phyloP scores from a whole-genome alignment of 2,113 vertebrate species.

The Anser brachyrhynchus region DNA sequence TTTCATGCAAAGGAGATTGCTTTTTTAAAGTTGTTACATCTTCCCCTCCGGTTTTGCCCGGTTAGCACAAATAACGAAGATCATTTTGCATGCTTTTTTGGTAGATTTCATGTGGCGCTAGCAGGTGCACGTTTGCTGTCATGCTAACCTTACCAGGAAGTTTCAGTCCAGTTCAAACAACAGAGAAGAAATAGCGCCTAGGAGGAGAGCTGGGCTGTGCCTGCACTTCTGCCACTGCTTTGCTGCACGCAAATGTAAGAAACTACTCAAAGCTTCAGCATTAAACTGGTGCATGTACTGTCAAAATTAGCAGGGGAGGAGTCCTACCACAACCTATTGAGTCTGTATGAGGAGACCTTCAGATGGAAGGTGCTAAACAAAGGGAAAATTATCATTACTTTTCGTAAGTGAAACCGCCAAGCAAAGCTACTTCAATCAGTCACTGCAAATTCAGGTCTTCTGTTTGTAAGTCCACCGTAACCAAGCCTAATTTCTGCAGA shows the following conservation, averaged over 20 bases:
- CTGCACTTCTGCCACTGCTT: not conserved
- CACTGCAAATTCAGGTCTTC: not conserved
- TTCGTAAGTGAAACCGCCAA: not conserved
- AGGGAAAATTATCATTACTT: slow-evolving; percentile 2
- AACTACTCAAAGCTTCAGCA: not conserved
- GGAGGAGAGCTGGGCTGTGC: not conserved
- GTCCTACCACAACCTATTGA: not conserved
- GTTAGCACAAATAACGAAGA: not conserved
- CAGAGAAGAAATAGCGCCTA: not conserved
- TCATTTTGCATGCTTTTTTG: not conserved
- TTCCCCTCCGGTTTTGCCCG: not conserved
- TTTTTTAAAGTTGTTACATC: not conserved
- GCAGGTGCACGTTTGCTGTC: accelerated
- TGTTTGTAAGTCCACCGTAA: not conserved
- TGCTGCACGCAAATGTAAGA: not conserved
- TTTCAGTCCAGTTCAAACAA: not conserved
- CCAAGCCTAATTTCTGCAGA: slow-evolving; percentile 6
- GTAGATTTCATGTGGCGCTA: not conserved
- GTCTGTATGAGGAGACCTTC: not conserved
- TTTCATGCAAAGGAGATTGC: not conserved
- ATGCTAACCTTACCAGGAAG: not conserved
- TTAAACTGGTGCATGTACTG: not conserved
- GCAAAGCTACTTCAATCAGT: not conserved
- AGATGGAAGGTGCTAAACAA: not conserved
- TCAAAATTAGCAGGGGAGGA: not conserved